phyloP scores from a whole-genome alignment of 1,140 invertebrate genomes.

The Cecropterus lyciades region DNA sequence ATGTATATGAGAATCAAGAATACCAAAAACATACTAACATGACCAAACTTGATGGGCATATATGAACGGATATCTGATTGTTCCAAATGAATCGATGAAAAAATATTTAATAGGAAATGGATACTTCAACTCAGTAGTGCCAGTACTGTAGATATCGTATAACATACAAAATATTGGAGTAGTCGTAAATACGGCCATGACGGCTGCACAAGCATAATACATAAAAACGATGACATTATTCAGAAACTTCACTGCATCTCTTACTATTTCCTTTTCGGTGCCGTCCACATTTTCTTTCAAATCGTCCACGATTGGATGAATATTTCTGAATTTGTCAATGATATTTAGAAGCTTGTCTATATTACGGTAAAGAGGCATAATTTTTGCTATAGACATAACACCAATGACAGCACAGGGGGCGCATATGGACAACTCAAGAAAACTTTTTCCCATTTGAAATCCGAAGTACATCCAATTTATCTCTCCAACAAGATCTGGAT shows the following conservation, averaged over 20 bases:
- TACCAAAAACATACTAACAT: slow-evolving; percentile 38
- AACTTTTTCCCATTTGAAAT: slow-evolving; percentile 8
- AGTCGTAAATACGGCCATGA: slow-evolving; percentile 36
- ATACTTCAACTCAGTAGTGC: slow-evolving; percentile 5
- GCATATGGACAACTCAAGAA: slow-evolving; percentile 11
- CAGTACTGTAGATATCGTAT: slow-evolving; percentile 39
- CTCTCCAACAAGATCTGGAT: slow-evolving; percentile 9
- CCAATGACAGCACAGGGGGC: slow-evolving; percentile 5
- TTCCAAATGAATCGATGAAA: slow-evolving; percentile 34
- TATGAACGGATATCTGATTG: slow-evolving; percentile 37
- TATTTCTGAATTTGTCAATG: slow-evolving; percentile 13
- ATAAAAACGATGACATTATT: slow-evolving; percentile 34
- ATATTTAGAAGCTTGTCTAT: background rate
- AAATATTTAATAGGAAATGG: slow-evolving; percentile 37
- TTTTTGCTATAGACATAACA: slow-evolving; percentile 10
- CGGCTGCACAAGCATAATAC: slow-evolving; percentile 14
- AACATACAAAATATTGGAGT: slow-evolving; percentile 38
- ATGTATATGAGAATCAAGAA: no score
- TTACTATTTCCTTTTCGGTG: slow-evolving; percentile 28
- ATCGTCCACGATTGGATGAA: slow-evolving; percentile 18
- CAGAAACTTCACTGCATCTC: slow-evolving; percentile 40
- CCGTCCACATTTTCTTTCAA: background rate
- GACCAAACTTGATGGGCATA: slow-evolving; percentile 48
- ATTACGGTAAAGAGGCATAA: slow-evolving; percentile 19
- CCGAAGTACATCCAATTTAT: slow-evolving; percentile 7